Conservation (phyloP, 2,888 invertebrate genomes). For the Apantesis nais region DNA sequence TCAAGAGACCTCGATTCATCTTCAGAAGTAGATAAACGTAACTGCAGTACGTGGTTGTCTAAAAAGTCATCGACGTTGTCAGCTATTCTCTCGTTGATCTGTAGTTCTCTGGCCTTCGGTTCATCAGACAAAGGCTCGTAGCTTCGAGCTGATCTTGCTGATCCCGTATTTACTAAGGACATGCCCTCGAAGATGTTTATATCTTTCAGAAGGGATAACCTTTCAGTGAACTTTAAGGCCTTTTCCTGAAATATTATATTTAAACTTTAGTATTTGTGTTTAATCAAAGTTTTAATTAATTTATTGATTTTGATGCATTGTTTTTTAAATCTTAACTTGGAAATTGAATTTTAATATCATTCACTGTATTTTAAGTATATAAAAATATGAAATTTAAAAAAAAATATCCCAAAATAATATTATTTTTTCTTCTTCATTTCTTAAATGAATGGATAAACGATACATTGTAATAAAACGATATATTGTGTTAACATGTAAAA, state of each 20-base stretch:
- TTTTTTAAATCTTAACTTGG: not conserved
- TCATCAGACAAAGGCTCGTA: constrained; percentile 77
- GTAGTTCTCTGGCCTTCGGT: constrained; percentile 74
- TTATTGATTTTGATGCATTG: not conserved
- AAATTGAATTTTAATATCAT: not conserved
- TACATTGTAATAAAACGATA: not conserved
- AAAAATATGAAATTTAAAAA: too few species aligned
- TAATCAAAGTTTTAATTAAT: not conserved
- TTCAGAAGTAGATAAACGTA: constrained; percentile 71
- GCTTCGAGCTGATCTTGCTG: constrained; percentile 78
- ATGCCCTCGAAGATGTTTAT: constrained; percentile 83
- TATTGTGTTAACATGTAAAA: not conserved
- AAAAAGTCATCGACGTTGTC: constrained; percentile 78
- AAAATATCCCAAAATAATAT: too few species aligned
- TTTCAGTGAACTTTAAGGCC: constrained; percentile 86
- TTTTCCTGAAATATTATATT: constrained; percentile 80
- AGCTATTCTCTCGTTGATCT: constrained; percentile 77
- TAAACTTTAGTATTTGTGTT: not conserved
- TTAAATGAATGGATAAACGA: not conserved
- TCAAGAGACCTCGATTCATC: constrained; percentile 73
- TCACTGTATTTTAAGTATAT: too few species aligned
- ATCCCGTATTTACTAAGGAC: constrained; percentile 79
- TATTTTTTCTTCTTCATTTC: too few species aligned
- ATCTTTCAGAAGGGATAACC: constrained; percentile 83
- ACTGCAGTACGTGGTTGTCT: constrained; percentile 79